Evolutionary conservation across 2,888 invertebrate species (phyloP).

Genomic region (Caenorhabditis sp.): DNA sequence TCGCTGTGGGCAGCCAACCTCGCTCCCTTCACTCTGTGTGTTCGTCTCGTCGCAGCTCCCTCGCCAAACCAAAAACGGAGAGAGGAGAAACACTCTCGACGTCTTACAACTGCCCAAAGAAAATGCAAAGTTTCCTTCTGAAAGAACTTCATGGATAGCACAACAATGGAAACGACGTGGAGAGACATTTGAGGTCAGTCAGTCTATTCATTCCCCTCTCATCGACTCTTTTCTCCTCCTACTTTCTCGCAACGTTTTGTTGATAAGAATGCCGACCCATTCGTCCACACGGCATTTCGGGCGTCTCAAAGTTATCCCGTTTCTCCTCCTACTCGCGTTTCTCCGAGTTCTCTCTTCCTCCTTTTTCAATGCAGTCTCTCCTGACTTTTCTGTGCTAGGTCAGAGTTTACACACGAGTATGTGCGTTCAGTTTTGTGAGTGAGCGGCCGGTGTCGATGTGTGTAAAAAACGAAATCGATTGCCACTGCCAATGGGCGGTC

Average conservation of each 20-base stretch:
- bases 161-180: conserved; percentile 6
- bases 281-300: conserved; percentile 17
- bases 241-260: conserved; percentile 22
- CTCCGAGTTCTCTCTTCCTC: neutral
- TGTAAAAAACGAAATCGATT: conserved; percentile 58
- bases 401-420: conserved; percentile 53
- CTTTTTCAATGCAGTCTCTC: conserved; percentile 12
- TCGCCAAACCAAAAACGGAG: conserved; percentile 27
- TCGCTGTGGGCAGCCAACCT: conserved; percentile 20
- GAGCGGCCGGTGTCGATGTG: conserved; percentile 17
- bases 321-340: conserved; percentile 9
- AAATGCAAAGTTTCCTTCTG: conserved; percentile 1
- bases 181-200: conserved; percentile 36
- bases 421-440: conserved; percentile 39
- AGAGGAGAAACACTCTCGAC: conserved; percentile 19
- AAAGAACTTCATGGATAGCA: too few species aligned
- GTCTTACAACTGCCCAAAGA: conserved; percentile 8
- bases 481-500: conserved; percentile 51
- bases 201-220: neutral
- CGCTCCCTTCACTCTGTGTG: conserved; percentile 39
- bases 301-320: conserved; percentile 29
- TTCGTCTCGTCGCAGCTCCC: conserved; percentile 42
- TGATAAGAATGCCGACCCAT: conserved; percentile 28
- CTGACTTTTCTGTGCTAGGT: conserved; percentile 23
- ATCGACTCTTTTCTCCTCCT: neutral